Percentiles rank a stretch among this genome's conserved stretches.
These are phyloP conservation scores for Heloderma charlesbogerti DNA, from an alignment of 2,113 vertebrate genomes.

Conservation along the genomic window DNA sequence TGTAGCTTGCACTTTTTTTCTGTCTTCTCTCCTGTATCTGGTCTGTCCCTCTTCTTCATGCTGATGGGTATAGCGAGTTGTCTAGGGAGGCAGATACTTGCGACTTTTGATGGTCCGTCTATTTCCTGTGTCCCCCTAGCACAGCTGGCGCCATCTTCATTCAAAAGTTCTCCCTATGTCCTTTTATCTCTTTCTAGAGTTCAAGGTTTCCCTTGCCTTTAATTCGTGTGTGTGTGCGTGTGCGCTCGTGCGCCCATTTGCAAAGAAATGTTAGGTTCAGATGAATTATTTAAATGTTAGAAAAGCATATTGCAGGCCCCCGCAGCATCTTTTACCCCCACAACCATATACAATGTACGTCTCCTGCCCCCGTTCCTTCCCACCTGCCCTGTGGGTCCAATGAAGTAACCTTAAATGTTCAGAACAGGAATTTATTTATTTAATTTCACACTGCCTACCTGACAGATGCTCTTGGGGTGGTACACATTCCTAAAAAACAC, in stretches of 20 bases:
- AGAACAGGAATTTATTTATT: not conserved
- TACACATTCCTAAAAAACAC: too few species aligned
- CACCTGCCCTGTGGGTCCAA: not conserved
- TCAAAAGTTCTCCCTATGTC: slow-evolving; percentile 67
- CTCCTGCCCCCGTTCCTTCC: not conserved
- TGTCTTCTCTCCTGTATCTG: not conserved
- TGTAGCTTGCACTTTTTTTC: not conserved
- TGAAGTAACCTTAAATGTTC: not conserved
- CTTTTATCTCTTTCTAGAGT: slow-evolving; percentile 35
- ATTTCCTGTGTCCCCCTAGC: slow-evolving; percentile 66
- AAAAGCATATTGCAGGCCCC: slow-evolving; percentile 30
- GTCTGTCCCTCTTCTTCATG: not conserved
- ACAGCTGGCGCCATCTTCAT: slow-evolving; percentile 62
- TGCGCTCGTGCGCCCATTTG: slow-evolving; percentile 5
- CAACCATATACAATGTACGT: not conserved
- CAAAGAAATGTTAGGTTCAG: slow-evolving; percentile 52
- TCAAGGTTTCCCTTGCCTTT: slow-evolving; percentile 66
- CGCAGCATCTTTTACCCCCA: not conserved
- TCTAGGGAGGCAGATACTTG: slow-evolving; percentile 63
- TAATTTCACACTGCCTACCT: too few species aligned
- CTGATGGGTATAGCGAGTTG: slow-evolving; percentile 15
- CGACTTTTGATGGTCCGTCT: slow-evolving; percentile 62
- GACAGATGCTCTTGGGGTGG: too few species aligned
- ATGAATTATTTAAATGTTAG: slow-evolving; percentile 53
- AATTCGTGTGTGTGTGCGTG: slow-evolving; percentile 20